phyloP scores from a whole-genome alignment of 2,888 invertebrate species.

The Galerucella nymphaeae region DNA sequence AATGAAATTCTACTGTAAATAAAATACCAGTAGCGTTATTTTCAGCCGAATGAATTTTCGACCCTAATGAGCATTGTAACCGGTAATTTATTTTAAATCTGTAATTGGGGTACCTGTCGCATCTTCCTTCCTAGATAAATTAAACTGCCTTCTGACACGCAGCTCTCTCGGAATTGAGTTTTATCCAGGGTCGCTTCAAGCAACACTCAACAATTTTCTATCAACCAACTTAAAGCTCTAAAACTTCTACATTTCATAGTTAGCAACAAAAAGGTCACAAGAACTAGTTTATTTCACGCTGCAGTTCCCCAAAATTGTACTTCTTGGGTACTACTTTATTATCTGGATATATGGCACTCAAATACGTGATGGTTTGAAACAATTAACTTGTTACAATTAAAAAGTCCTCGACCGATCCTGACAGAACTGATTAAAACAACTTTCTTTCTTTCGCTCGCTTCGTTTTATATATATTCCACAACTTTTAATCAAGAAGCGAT shows the following conservation, averaged over 20 bases:
- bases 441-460: constrained; percentile 14
- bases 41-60: constrained; percentile 36
- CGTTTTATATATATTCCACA: constrained; percentile 16
- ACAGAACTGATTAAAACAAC: constrained; percentile 27
- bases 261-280: too few relatives aligned
- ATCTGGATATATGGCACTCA: too few relatives aligned
- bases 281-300: too few relatives aligned
- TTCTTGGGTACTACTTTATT: too few relatives aligned
- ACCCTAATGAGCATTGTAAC: constrained; percentile 44
- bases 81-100: constrained; percentile 48
- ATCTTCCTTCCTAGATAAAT: constrained; percentile 43
- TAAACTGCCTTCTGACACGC: constrained; percentile 46
- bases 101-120: constrained; percentile 49
- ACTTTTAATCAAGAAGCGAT: constrained; percentile 22
- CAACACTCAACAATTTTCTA: not conserved
- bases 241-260: too few relatives aligned
- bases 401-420: not conserved
- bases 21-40: not conserved
- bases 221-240: too few relatives aligned
- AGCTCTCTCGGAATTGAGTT: constrained; percentile 39
- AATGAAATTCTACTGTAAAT: constrained; percentile 2
- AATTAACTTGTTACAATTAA: too few relatives aligned
- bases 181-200: constrained; percentile 22
- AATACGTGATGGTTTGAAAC: too few relatives aligned
- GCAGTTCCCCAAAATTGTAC: too few relatives aligned